Conservation (phyloP, 2,888 invertebrate species). For the Bombyx huttoni region DNA sequence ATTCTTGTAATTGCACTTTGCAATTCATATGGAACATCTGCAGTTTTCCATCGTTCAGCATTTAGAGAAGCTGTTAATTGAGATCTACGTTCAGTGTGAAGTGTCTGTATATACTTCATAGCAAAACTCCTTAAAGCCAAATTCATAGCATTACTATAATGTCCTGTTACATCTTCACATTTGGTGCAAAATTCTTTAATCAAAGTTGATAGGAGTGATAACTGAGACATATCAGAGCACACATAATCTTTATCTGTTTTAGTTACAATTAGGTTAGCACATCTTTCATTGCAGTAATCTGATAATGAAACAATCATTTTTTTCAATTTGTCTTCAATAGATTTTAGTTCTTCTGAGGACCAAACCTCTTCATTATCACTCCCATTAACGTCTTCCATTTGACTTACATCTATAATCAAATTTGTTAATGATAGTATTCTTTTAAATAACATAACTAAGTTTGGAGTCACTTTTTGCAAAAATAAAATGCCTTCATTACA, state of each 20-base stretch:
- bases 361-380: constrained; percentile 79
- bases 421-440: constrained; percentile 82
- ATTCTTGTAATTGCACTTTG: constrained; percentile 87
- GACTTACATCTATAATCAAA: constrained; percentile 83
- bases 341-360: constrained; percentile 76
- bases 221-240: constrained; percentile 81
- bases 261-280: constrained; percentile 89
- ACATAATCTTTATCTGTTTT: constrained; percentile 79
- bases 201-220: constrained; percentile 81
- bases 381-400: constrained; percentile 69
- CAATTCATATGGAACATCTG: constrained; percentile 91
- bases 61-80: constrained; percentile 89
- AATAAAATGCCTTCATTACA: constrained; percentile 80
- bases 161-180: constrained; percentile 82
- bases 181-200: constrained; percentile 85
- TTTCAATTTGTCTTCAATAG: constrained; percentile 79
- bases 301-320: constrained; percentile 87
- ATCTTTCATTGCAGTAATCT: constrained; percentile 93
- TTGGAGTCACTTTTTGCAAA: constrained; percentile 76
- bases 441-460: constrained; percentile 78
- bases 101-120: constrained; percentile 90
- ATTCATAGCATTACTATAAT: constrained; percentile 83
- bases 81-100: constrained; percentile 89
- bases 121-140: constrained; percentile 90
- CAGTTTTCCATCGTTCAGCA: constrained; percentile 93